phyloP scores from a whole-genome alignment of 2,797 vertebrate species.

The Lemur catta region DNA sequence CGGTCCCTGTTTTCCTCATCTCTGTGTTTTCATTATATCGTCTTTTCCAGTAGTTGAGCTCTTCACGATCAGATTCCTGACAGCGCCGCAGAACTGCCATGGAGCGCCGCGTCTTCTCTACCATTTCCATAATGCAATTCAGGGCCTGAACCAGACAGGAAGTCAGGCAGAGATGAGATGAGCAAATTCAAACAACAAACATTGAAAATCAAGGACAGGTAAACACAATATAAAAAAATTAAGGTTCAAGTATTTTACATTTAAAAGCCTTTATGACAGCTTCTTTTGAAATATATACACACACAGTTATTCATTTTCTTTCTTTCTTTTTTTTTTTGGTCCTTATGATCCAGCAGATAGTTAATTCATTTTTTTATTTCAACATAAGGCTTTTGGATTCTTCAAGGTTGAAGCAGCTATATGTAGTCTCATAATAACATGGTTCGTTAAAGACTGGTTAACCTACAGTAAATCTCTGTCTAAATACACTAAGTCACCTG shows the following conservation, averaged over 20 bases:
- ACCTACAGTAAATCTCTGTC: background rate
- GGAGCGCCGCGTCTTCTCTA: slow-evolving; percentile 97
- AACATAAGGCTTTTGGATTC: slow-evolving; percentile 18
- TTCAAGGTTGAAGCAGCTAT: background rate
- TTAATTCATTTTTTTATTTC: background rate
- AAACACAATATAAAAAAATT: background rate
- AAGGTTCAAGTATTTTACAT: background rate
- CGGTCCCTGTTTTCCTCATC: slow-evolving; percentile 88
- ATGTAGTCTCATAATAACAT: background rate
- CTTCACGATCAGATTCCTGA: slow-evolving; percentile 97
- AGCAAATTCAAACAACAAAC: slow-evolving; percentile 35
- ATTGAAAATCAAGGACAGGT: background rate
- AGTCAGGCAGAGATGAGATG: background rate
- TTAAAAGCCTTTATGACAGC: background rate
- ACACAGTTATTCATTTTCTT: too few species aligned
- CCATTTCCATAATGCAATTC: slow-evolving; percentile 99
- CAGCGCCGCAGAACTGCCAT: slow-evolving; percentile 96
- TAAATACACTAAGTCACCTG: background rate
- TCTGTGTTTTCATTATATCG: slow-evolving; percentile 94
- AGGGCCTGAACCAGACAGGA: slow-evolving; percentile 87
- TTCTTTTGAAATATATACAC: slow-evolving; percentile 4
- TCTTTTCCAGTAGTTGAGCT: slow-evolving; percentile 97
- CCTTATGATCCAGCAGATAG: too few species aligned
- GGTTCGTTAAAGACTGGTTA: background rate
- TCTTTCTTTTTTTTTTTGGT: too few species aligned